Base-by-base conservation (phyloP, 2,113 vertebrate genomes). In the Cynocephalus volans region DNA sequence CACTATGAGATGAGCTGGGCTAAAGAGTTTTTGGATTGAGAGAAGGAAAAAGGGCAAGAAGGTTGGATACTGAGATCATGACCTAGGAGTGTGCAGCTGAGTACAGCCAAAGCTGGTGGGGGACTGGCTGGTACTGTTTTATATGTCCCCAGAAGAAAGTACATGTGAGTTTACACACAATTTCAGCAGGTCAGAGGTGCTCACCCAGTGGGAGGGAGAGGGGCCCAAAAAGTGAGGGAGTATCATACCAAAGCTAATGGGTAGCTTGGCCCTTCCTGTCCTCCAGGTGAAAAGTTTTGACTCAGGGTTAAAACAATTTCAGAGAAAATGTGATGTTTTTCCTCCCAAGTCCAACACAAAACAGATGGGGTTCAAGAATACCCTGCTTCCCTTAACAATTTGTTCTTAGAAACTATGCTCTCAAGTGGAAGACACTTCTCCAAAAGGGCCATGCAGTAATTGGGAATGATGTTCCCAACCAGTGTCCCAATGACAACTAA, bases 231-330 rank as follows among this genome's bases (percentile, higher is more conserved):
- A 52, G 24, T 17, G 23, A 64, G 11, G 45, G 5, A 45, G 12
- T 33, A n/a, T 7, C 1, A 23, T 0, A 4, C 0, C 1, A 4
- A 85, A 73, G 60, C 14, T 5, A 13, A 45, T 9, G 36, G n/a
- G 12, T 10, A n/a, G 4, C 77, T 19, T 28, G 1, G 50, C 26
- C 21, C 5, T 50, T 67, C 17, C 26, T n/a, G 56, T n/a, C 28
- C 14, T 86, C 19, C 18, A 56, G 17, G 50, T 18, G 15, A 33
- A 52, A 52, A 94, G n/a, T 92, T 26, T 76, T 73, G 41, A 64
- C 69, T 81, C 23, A 48, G 26, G 48, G 31, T 85, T 83, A 77
- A 70, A 90, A 45, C 10, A 8, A 8, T 33, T 85, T 81, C 45
- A 58, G 21, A 97, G 58, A 65, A 95, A 95, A 76, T 18, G 7